These are phyloP conservation scores for Hypotaenidia okinawae DNA, from an alignment of 2,797 vertebrate genomes.

Conservation along the genomic window DNA sequence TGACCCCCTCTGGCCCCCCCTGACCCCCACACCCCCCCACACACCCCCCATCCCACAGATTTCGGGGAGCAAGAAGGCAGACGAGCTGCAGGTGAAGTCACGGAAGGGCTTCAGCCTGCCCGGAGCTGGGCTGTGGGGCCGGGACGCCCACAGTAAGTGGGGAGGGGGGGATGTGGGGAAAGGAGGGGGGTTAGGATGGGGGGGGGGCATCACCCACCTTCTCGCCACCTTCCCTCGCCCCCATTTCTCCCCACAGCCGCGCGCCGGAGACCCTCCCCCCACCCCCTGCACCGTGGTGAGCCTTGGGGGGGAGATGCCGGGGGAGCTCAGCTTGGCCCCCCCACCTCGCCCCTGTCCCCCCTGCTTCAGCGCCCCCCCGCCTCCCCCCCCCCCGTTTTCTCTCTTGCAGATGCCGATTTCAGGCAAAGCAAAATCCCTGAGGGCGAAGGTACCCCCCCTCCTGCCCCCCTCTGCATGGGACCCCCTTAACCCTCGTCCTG, in stretches of 20 bases:
- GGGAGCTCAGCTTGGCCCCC: not conserved
- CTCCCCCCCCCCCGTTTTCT: not conserved
- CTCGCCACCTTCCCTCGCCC: slow-evolving; percentile 41
- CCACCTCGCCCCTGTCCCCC: not conserved
- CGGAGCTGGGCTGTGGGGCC: slow-evolving; percentile 79
- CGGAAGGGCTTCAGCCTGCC: slow-evolving; percentile 82
- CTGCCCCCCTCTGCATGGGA: not conserved
- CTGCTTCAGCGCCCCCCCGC: not conserved
- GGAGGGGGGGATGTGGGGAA: too few species aligned
- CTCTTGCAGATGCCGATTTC: slow-evolving; percentile 80
- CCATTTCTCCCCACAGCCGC: not conserved
- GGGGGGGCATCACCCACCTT: slow-evolving; percentile 9
- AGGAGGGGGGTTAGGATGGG: too few species aligned
- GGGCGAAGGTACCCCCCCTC: slow-evolving; percentile 81
- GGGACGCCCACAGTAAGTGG: slow-evolving; percentile 77
- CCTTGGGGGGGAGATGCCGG: not conserved
- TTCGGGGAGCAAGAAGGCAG: slow-evolving; percentile 76
- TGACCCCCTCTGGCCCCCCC: too few species aligned
- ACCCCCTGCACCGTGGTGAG: too few species aligned
- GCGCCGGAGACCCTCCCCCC: not conserved
- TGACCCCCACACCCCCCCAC: too few species aligned
- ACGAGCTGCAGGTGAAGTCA: slow-evolving; percentile 82
- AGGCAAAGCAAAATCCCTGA: slow-evolving; percentile 81
- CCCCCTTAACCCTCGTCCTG: too few species aligned
- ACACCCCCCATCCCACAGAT: slow-evolving; percentile 35